These are phyloP conservation scores for Drosophila sp. DNA, from an alignment of 1,140 invertebrate species.

Conservation along the genomic window DNA sequence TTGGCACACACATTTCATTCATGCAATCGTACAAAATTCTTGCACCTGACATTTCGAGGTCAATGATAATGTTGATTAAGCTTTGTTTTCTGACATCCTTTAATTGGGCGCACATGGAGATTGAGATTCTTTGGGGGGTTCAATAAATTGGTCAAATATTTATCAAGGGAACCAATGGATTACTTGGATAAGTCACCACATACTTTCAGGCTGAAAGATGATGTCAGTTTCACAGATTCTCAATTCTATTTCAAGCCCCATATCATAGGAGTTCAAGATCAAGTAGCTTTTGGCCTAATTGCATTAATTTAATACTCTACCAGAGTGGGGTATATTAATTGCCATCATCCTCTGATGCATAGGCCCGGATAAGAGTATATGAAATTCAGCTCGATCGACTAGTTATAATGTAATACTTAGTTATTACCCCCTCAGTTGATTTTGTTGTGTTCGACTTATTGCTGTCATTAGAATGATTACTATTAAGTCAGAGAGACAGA, in stretches of 20 bases:
- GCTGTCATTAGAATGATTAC: neutral
- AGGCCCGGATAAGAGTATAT: neutral
- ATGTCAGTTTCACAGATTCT: neutral
- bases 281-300: neutral
- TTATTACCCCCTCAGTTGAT: conserved; percentile 8
- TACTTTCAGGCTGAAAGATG: conserved; percentile 34
- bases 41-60: neutral
- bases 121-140: neutral
- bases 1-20: conserved; percentile 3
- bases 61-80: neutral
- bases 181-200: conserved; percentile 4
- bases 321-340: too few species aligned
- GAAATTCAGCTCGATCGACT: neutral
- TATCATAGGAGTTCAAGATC: neutral
- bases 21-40: neutral
- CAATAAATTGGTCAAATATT: too few species aligned
- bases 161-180: neutral
- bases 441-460: conserved; percentile 8
- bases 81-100: neutral
- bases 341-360: too few species aligned
- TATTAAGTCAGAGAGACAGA: neutral
- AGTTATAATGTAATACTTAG: neutral
- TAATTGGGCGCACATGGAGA: neutral
- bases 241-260: neutral
- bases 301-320: neutral